phyloP scores from a whole-genome alignment of 2,113 vertebrate species.

The Ageneiosus marmoratus region DNA sequence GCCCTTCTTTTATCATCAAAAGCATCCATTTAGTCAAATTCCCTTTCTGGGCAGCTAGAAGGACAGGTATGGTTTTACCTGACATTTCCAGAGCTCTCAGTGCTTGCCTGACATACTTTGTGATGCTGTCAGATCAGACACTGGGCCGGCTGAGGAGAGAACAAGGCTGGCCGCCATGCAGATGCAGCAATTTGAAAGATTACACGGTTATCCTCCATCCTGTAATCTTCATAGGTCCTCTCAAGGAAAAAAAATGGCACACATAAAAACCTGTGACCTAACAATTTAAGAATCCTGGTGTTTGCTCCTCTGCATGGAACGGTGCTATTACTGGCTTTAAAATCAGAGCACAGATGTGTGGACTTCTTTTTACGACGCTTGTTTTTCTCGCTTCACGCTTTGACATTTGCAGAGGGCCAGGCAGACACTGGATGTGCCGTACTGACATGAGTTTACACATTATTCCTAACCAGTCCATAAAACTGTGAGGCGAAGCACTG shows the following conservation, averaged over 20 bases:
- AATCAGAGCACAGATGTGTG: constrained; percentile 64
- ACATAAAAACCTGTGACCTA: constrained; percentile 60
- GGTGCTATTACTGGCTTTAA: constrained; percentile 67
- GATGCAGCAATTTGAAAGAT: constrained; percentile 67
- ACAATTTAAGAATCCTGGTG: constrained; percentile 67
- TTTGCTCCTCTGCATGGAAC: constrained; percentile 55
- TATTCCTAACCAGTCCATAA: constrained; percentile 50
- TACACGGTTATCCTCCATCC: constrained; percentile 63
- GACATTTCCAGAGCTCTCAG: constrained; percentile 39
- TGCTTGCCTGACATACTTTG: constrained; percentile 24
- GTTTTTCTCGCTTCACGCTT: constrained; percentile 57
- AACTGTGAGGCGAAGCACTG: constrained; percentile 43
- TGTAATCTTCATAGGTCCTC: constrained; percentile 63
- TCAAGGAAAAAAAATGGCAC: constrained; percentile 55
- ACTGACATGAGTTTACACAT: constrained; percentile 46
- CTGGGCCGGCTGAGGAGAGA: constrained; percentile 43
- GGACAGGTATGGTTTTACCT: constrained; percentile 41
- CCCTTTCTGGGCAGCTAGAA: neutral
- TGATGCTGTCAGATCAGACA: constrained; percentile 56
- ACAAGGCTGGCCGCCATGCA: constrained; percentile 58
- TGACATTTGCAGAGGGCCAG: constrained; percentile 42
- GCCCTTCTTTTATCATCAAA: constrained; percentile 36
- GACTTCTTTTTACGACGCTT: constrained; percentile 58
- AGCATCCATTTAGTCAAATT: constrained; percentile 19
- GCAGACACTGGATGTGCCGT: constrained; percentile 30